A percentile compares a stretch with the other conserved stretches of the same genome.
Conservation (phyloP, 2,113 vertebrate genomes). For the Tinamus guttatus region DNA sequence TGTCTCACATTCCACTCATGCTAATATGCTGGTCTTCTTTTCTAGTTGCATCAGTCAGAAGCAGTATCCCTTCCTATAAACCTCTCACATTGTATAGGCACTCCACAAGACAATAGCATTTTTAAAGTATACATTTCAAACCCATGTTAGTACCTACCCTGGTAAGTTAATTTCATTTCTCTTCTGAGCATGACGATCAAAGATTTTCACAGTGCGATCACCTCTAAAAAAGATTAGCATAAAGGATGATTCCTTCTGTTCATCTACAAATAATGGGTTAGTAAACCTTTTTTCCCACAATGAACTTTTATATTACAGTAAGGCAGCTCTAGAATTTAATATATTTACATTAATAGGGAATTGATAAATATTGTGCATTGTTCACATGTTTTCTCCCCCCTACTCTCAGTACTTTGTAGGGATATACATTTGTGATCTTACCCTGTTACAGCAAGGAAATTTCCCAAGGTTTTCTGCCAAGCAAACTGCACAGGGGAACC, state of each 20-base stretch:
- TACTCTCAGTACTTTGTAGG: not conserved
- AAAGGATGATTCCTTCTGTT: not conserved
- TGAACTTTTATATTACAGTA: not conserved
- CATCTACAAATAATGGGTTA: not conserved
- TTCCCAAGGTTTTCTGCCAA: constrained; percentile 94
- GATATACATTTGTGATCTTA: constrained; percentile 77
- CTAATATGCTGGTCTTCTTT: not conserved
- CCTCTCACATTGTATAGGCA: not conserved
- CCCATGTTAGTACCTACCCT: constrained; percentile 81
- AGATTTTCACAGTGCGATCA: constrained; percentile 92
- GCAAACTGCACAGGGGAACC: constrained; percentile 86
- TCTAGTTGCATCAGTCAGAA: not conserved
- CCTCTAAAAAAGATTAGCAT: constrained; percentile 77
- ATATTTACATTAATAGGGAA: not conserved
- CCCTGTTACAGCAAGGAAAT: constrained; percentile 94
- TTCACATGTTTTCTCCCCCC: not conserved
- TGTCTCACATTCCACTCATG: not conserved
- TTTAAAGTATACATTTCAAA: not conserved
- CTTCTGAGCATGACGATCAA: constrained; percentile 97
- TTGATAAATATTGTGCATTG: not conserved
- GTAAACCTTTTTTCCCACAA: not conserved
- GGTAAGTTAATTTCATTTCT: constrained; percentile 90
- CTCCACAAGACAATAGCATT: not conserved
- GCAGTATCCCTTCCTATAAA: not conserved
- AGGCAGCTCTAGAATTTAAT: not conserved